phyloP scores from a whole-genome alignment of 1,140 invertebrate species.

The Bombus difficillimus region DNA sequence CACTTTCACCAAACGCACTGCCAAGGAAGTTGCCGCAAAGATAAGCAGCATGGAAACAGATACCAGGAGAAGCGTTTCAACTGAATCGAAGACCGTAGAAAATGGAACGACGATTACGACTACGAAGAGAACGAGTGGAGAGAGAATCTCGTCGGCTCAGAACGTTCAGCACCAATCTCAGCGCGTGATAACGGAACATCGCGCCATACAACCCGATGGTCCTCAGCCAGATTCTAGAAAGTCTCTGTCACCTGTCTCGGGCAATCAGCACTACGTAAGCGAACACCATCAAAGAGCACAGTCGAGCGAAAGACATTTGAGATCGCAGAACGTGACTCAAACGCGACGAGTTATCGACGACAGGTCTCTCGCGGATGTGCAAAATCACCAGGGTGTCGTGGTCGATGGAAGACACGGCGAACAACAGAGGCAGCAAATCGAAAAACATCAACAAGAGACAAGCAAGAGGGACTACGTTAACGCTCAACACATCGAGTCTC shows the following conservation, averaged over 20 bases:
- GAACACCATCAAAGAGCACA: conserved; percentile 58
- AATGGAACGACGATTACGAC: conserved; percentile 84
- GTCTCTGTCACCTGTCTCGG: not conserved
- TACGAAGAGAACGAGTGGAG: conserved; percentile 74
- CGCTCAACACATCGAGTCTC: conserved; percentile 68
- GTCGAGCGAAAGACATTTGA: conserved; percentile 58
- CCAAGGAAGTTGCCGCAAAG: conserved; percentile 72
- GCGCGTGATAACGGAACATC: conserved; percentile 20
- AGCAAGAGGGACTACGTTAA: conserved; percentile 75
- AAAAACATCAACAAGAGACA: conserved; percentile 58
- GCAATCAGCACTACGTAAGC: conserved; percentile 37
- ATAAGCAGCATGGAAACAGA: conserved; percentile 67
- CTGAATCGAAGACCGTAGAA: conserved; percentile 79
- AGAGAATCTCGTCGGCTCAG: conserved; percentile 35
- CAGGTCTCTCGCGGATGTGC: no score
- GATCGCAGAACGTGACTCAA: conserved; percentile 61
- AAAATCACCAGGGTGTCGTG: not conserved
- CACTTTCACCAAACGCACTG: conserved; percentile 82
- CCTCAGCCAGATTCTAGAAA: conserved; percentile 32
- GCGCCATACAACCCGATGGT: not conserved
- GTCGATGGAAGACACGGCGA: conserved; percentile 28
- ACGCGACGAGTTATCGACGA: conserved; percentile 38
- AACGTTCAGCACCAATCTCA: conserved; percentile 21
- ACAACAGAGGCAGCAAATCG: not conserved
- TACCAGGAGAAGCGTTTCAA: conserved; percentile 33